Base-by-base conservation (phyloP, 1,140 invertebrate species). In the Pogonomyrmex barbatus region DNA sequence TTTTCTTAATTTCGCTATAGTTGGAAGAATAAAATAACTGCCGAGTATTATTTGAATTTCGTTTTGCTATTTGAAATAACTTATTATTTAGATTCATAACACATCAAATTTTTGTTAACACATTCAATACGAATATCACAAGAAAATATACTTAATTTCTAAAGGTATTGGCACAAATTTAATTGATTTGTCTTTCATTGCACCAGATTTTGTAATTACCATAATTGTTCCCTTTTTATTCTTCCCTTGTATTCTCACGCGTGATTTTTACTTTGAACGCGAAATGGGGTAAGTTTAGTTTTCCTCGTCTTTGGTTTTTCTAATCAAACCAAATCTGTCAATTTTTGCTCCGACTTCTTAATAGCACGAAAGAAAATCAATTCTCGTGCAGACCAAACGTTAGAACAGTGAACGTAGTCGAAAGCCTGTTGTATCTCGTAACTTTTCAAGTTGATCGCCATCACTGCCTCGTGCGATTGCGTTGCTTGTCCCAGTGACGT, bases 401-500 rank as follows among this genome's bases (percentile, higher is more conserved):
- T 42, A 70, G 39, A 71, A 24, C 52, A 10, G 24, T 73, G 73
- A 60, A 24, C 54, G 54, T 83, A 83, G 65, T 71, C 65, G 50
- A 71, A 71, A 70, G 68, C 68, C 68, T 60, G 56, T 60, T 75
- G 68, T 75, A 60, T 83, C 79, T 83, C 47, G 45, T 81, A 50
- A 83, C n/a, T 83, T 75, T 14, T 83, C 68, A 62, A 83, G 24
- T 62, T 67, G 67, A 58, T 82, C 68, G 68, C 54, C 42, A 75
- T 75, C 68, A 75, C 30, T 62, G 68, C 9, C 33, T 75, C 68
- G 87, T 82, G 76, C 76, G 70, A 89, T 89, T 89, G 76, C 88
- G 70, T 89, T 82, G 70, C 87, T 86, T 89, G 83, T 82, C 63
- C 75, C 68, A 33, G 68, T 58, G 88, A 89, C 83, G 42, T 70